A percentile compares a stretch with the other conserved stretches of the same genome.
phyloP scores from a whole-genome alignment of 1,140 invertebrate species.

The Drosophila simulans region DNA sequence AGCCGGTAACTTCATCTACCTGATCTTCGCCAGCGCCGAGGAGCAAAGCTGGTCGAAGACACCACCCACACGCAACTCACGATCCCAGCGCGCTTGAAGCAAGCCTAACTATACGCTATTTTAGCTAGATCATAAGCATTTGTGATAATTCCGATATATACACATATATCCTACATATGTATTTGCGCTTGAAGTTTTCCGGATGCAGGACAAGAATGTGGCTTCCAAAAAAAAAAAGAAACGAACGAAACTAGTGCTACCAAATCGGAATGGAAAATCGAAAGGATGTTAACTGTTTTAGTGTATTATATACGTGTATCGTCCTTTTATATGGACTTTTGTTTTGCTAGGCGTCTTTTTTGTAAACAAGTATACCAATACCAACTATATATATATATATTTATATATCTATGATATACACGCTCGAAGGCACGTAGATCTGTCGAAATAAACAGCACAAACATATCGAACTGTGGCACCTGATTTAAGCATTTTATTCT shows the following conservation, averaged over 20 bases:
- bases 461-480: conserved; percentile 20
- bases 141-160: conserved; percentile 51
- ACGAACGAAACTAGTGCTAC: conserved; percentile 38
- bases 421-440: conserved; percentile 4
- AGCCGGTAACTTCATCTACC: conserved; percentile 91
- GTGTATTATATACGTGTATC: conserved; percentile 17
- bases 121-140: conserved; percentile 44
- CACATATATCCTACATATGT: conserved; percentile 1
- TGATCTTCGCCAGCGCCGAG: conserved; percentile 92
- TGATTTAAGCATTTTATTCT: background rate
- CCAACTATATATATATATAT: conserved; percentile 34
- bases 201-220: conserved; percentile 5
- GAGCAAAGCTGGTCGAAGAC: conserved; percentile 90
- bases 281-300: conserved; percentile 38
- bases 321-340: conserved; percentile 48
- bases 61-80: background rate
- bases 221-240: conserved; percentile 22
- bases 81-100: conserved; percentile 32
- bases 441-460: conserved; percentile 49
- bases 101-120: conserved; percentile 26
- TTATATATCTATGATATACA: conserved; percentile 31
- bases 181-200: conserved; percentile 14
- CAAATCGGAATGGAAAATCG: conserved; percentile 15
- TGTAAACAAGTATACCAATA: conserved; percentile 33
- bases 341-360: conserved; percentile 50